Evolutionary conservation across 2,888 invertebrate genomes (phyloP).

Genomic region (Phortica magna): DNA sequence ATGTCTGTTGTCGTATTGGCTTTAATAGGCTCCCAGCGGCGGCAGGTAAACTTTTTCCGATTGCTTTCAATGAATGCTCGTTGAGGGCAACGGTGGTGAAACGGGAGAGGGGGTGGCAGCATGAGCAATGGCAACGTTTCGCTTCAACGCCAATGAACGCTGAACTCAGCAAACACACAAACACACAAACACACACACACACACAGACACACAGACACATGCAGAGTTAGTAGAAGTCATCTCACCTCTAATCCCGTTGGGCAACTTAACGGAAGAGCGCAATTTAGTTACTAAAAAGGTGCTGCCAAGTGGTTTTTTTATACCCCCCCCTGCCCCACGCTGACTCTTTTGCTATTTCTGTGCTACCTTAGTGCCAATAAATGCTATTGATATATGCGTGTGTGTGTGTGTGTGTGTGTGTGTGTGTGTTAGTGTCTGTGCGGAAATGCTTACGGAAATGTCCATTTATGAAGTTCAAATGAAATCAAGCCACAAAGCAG

Average conservation of each 20-base stretch:
- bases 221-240: neutral
- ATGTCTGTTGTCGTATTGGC: neutral
- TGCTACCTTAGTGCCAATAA: constrained; percentile 13
- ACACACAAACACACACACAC: neutral
- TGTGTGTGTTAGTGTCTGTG: neutral
- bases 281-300: constrained; percentile 68
- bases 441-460: constrained; percentile 35
- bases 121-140: constrained; percentile 28
- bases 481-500: neutral
- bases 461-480: constrained; percentile 30
- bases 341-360: neutral
- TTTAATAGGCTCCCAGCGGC: constrained; percentile 24
- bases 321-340: no score
- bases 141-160: neutral
- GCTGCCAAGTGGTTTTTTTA: constrained; percentile 38
- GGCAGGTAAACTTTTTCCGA: constrained; percentile 39
- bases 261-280: constrained; percentile 70
- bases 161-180: neutral
- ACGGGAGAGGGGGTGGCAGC: no score
- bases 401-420: constrained; percentile 3
- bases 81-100: neutral
- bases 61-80: constrained; percentile 34
- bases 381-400: neutral
- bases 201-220: constrained; percentile 8
- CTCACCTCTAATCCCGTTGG: constrained; percentile 51